A percentile compares a stretch with the other conserved stretches of the same genome.
These are phyloP conservation scores for Xylota sylvarum DNA, from an alignment of 2,888 invertebrate species.

Conservation along the genomic window DNA sequence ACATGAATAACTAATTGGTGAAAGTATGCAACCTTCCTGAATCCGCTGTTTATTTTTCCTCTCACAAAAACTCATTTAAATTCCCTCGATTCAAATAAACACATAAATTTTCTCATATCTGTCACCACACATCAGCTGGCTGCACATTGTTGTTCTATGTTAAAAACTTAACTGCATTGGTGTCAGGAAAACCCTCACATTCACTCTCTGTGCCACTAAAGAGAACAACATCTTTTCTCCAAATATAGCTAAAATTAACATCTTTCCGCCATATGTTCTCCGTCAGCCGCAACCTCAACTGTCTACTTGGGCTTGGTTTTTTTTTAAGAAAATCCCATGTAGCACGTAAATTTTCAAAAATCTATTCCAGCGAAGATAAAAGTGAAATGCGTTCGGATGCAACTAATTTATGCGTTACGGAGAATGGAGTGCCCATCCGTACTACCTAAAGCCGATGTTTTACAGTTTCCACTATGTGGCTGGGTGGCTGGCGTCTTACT, in stretches of 20 bases:
- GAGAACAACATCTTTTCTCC: constrained; percentile 12
- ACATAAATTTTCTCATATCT: constrained; percentile 53
- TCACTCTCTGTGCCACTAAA: background rate
- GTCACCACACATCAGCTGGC: constrained; percentile 59
- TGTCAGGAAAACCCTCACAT: background rate
- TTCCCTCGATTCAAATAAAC: constrained; percentile 33
- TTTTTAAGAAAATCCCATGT: constrained; percentile 33
- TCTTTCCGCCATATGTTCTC: constrained; percentile 68
- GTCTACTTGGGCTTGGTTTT: constrained; percentile 27
- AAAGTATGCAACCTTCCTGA: constrained; percentile 49
- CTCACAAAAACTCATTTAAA: constrained; percentile 47
- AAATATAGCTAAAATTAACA: constrained; percentile 59
- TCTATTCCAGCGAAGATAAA: constrained; percentile 61
- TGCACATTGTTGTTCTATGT: constrained; percentile 34
- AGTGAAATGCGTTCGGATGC: constrained; percentile 74
- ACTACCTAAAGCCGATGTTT: constrained; percentile 22
- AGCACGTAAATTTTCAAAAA: constrained; percentile 32
- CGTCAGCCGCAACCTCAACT: constrained; percentile 38
- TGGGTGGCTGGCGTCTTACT: constrained; percentile 33
- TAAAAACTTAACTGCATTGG: constrained; percentile 39
- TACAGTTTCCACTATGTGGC: constrained; percentile 27
- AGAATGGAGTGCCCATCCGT: constrained; percentile 54
- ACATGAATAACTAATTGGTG: constrained; percentile 36
- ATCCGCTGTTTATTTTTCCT: constrained; percentile 24
- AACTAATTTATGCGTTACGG: constrained; percentile 74